Evolutionary conservation across 1,140 invertebrate species (phyloP).

Genomic region (Holcopasites calliopsidis): DNA sequence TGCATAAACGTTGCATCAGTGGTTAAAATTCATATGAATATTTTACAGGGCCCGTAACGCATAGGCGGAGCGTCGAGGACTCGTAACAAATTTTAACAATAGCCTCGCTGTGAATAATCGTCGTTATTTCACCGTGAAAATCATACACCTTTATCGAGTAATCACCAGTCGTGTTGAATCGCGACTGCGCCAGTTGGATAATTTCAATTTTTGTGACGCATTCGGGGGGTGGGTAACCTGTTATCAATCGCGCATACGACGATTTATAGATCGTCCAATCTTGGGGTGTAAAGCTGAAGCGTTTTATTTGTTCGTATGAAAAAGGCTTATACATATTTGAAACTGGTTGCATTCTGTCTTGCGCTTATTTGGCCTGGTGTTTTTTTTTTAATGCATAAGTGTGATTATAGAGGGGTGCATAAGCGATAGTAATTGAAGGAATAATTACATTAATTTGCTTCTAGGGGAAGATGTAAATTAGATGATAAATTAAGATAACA

Average conservation of each 20-base stretch:
- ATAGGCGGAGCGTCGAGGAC: neutral
- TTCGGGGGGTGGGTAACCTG: neutral
- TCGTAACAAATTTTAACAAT: conserved; percentile 25
- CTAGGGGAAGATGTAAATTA: no score
- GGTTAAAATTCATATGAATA: conserved; percentile 60
- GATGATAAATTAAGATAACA: no score
- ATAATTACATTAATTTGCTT: no score
- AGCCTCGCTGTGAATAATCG: neutral
- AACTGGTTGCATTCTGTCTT: no score
- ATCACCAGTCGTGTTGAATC: neutral
- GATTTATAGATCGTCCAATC: conserved; percentile 2
- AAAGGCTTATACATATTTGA: no score
- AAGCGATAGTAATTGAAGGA: no score
- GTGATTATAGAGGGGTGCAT: no score
- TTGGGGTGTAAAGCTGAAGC: neutral
- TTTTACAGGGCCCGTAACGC: conserved; percentile 27
- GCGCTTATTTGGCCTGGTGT: no score
- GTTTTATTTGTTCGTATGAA: neutral
- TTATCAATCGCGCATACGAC: neutral
- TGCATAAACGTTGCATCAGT: conserved; percentile 42
- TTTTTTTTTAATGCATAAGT: no score
- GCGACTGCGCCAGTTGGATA: conserved; percentile 8
- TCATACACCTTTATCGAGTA: conserved; percentile 9
- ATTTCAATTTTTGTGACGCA: conserved; percentile 33
- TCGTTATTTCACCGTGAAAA: conserved; percentile 26